phyloP scores from a whole-genome alignment of 2,888 invertebrate genomes.

The Augochlorella aurata region DNA sequence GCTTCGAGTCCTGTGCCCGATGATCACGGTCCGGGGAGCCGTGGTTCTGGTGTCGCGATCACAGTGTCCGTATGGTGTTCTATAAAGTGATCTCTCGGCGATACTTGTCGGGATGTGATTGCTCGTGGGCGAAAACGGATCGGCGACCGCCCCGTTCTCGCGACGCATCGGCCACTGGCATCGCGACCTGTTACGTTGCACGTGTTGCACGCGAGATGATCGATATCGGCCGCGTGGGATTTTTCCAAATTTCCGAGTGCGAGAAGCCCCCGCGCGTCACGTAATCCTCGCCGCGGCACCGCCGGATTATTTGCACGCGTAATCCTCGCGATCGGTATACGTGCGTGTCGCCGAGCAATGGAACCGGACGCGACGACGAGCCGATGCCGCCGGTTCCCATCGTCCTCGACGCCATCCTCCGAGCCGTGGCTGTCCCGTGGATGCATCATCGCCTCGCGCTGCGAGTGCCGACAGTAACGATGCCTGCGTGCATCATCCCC shows the following conservation, averaged over 20 bases:
- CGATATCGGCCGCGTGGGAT: conserved; percentile 19
- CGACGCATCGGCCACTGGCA: conserved; percentile 22
- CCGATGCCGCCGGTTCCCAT: not conserved
- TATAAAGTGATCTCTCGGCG: not conserved
- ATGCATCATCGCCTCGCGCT: not conserved
- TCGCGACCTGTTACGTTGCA: conserved; percentile 62
- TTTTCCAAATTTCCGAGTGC: conserved; percentile 29
- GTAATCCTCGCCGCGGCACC: conserved; percentile 41
- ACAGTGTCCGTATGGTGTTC: conserved; percentile 11
- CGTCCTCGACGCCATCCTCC: not conserved
- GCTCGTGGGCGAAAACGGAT: conserved; percentile 6
- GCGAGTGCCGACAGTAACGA: conserved; percentile 39
- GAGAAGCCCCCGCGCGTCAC: conserved; percentile 32
- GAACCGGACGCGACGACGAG: conserved; percentile 43
- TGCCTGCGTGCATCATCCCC: conserved; percentile 42
- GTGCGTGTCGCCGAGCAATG: conserved; percentile 43
- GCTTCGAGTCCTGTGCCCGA: conserved; percentile 5
- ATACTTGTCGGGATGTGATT: conserved; percentile 6
- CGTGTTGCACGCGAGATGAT: conserved; percentile 60
- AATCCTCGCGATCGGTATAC: conserved; percentile 28
- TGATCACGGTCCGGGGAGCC: not conserved
- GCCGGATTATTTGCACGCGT: conserved; percentile 41
- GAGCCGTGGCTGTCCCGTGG: not conserved
- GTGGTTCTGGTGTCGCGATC: conserved; percentile 5
- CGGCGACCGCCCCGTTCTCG: conserved; percentile 16